These are phyloP conservation scores for Jordanella pulchra DNA, from an alignment of 2,797 vertebrate genomes.

Conservation along the genomic window DNA sequence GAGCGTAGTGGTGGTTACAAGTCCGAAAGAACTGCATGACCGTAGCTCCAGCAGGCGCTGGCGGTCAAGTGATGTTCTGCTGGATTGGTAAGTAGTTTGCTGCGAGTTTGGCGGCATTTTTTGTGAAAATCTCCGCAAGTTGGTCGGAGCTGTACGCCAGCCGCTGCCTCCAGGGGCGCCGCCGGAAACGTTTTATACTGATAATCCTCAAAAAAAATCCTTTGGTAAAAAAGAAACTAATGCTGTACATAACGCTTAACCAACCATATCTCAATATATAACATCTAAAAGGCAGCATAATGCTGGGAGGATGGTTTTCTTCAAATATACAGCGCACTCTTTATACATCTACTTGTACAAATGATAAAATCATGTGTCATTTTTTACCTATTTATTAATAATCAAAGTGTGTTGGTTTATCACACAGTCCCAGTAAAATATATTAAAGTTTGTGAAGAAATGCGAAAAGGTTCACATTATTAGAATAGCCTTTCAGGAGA, in stretches of 20 bases:
- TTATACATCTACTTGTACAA: neutral
- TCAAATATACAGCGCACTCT: neutral
- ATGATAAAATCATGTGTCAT: neutral
- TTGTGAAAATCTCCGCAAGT: too few relatives aligned
- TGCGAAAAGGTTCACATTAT: neutral
- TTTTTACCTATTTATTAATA: neutral
- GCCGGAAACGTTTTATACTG: too few relatives aligned
- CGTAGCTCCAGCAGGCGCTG: too few relatives aligned
- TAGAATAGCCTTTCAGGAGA: neutral
- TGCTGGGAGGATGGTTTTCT: neutral
- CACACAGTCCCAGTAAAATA: neutral
- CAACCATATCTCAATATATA: neutral
- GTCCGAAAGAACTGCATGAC: too few relatives aligned
- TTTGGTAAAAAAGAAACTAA: neutral
- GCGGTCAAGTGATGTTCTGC: too few relatives aligned
- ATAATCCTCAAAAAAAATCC: neutral
- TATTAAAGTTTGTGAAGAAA: neutral
- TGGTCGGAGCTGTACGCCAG: too few relatives aligned
- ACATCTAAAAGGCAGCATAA: neutral
- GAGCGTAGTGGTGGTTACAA: too few relatives aligned
- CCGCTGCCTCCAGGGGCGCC: too few relatives aligned
- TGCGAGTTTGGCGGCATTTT: too few relatives aligned
- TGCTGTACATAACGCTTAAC: neutral
- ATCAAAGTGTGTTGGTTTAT: too few relatives aligned
- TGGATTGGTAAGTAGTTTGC: too few relatives aligned